Base-by-base conservation (phyloP, 2,797 vertebrate species). In the Xenops minutus region DNA sequence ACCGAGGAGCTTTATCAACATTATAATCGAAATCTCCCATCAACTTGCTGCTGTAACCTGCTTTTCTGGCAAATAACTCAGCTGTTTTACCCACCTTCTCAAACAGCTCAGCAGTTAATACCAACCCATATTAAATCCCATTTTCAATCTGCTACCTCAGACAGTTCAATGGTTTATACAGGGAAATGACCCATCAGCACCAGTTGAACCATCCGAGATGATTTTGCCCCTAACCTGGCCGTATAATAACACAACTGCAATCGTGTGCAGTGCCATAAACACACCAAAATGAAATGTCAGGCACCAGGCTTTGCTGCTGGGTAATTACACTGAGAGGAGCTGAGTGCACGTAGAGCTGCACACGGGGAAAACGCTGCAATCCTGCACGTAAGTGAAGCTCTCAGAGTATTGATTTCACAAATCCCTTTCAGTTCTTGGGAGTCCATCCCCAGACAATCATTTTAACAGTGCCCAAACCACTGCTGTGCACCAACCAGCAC, bases 91-190 rank as follows among this genome's bases (percentile, higher is more conserved):
- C 74, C 44, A 73, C 52, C 68, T 63, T 34, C 86, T 62, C 72
- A 20, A 71, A 68, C 32, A 51, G 24, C 54, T 56, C 74, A 66
- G 75, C 82, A 89, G 61, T 62, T 85, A 51, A 93, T 37, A 84
- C 21, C 27, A 66, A 46, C 23, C 64, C 52, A 20, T 37, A 41
- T 56, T 71, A 68, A 95, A 91, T 61, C 58, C 61, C 46, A 89
- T 91, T 85, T 96, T 46, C 86, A 88, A 68, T 49, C 71, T 77
- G 56, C 92, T 83, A 2, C 29, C 49, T 89, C 86, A 46, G 71
- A 39, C 0, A 1, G 36, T 64, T 61, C 56, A 83, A 34, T 10
- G 56, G 52, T 63, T 71, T 41, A 10, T 6, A 1, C 1, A 48
- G 27, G 75, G 84, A 85, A 79, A 74, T 10, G 59, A 82, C 51